phyloP scores from a whole-genome alignment of 2,113 vertebrate genomes.

The Jaculus jaculus region DNA sequence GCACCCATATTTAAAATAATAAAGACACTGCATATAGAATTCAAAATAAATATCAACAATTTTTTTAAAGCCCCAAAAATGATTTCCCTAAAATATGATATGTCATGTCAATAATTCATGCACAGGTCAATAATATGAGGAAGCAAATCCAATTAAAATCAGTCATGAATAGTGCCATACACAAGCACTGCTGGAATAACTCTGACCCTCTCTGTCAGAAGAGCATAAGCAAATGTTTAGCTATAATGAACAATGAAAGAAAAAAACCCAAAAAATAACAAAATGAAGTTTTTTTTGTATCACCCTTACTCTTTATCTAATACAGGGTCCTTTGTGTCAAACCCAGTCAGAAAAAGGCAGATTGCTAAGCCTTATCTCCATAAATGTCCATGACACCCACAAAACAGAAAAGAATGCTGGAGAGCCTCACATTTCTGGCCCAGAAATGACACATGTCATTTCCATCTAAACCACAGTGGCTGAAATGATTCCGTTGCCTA shows the following conservation, averaged over 20 bases:
- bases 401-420: background rate
- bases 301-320: background rate
- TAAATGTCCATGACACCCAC: background rate
- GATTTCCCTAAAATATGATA: background rate
- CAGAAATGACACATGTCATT: constrained; percentile 3
- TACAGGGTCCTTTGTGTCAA: background rate
- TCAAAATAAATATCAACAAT: background rate
- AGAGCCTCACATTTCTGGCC: background rate
- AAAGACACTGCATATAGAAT: background rate
- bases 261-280: background rate
- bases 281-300: background rate
- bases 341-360: background rate
- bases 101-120: background rate
- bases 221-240: background rate
- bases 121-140: background rate
- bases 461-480: background rate
- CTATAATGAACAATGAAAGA: background rate
- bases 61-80: background rate
- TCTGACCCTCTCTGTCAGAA: background rate
- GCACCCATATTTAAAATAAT: background rate
- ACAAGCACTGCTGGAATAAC: background rate
- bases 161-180: background rate
- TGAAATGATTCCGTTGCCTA: constrained; percentile 8
- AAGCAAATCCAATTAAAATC: constrained; percentile 40
- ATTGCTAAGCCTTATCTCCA: background rate